These are phyloP conservation scores for Clinocottus analis DNA, from an alignment of 2,113 vertebrate species.

Conservation along the genomic window DNA sequence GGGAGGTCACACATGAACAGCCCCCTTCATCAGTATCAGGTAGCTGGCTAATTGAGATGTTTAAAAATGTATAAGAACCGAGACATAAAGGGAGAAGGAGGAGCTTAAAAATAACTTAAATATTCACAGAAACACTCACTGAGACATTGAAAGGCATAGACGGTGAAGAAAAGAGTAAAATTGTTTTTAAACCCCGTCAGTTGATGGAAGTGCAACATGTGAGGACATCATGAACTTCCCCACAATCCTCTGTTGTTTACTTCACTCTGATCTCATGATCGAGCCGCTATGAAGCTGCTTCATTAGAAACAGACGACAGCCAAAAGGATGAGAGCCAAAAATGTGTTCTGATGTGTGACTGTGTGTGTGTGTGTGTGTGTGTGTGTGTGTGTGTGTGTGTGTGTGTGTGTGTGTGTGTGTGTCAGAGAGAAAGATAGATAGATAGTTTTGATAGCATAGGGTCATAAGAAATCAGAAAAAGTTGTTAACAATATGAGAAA, in stretches of 20 bases:
- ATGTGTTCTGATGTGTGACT: conserved; percentile 8
- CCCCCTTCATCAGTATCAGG: conserved; percentile 48
- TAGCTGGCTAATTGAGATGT: conserved; percentile 58
- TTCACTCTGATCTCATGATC: conserved; percentile 31
- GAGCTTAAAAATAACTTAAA: conserved; percentile 1
- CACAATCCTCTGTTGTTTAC: conserved; percentile 38
- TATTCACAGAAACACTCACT: conserved; percentile 3
- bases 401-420: background rate
- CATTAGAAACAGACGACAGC: conserved; percentile 30
- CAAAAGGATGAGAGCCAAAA: conserved; percentile 25
- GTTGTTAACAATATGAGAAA: background rate
- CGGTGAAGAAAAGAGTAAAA: background rate
- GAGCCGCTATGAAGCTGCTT: background rate
- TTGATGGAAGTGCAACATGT: background rate
- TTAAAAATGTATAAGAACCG: conserved; percentile 55
- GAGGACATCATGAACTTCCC: conserved; percentile 25
- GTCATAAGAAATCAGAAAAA: background rate
- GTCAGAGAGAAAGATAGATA: no score
- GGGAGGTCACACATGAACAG: conserved; percentile 17
- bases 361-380: conserved; percentile 1
- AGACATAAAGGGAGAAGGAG: background rate
- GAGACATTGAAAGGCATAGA: background rate
- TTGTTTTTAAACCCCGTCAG: background rate
- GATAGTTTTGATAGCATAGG: no score
- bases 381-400: background rate